phyloP scores from a whole-genome alignment of 2,888 invertebrate genomes.

The Athalia circularis region DNA sequence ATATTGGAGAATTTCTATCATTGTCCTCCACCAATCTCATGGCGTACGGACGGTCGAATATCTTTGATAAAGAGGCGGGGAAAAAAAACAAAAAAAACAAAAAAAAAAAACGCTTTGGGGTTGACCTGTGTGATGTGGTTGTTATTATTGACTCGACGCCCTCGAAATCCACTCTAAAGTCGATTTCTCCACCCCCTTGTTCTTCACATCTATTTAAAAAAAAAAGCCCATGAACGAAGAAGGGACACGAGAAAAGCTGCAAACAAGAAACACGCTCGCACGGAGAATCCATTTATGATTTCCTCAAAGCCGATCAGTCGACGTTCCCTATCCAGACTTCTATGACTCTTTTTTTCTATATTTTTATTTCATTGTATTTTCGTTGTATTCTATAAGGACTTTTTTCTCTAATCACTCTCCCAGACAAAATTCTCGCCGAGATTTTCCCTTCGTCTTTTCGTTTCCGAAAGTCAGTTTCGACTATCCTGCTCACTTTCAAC shows the following conservation, averaged over 20 bases:
- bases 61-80: too few species aligned
- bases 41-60: neutral
- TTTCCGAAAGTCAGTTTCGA: neutral
- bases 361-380: too few species aligned
- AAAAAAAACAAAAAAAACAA: too few species aligned
- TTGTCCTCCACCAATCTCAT: conserved; percentile 20
- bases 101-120: conserved; percentile 9
- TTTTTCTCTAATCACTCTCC: neutral
- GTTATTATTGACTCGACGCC: conserved; percentile 25
- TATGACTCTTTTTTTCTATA: too few species aligned
- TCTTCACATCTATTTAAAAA: neutral
- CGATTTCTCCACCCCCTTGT: neutral
- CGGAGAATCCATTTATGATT: too few species aligned
- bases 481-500: neutral
- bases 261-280: too few species aligned
- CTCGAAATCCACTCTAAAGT: neutral
- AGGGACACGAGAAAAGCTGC: neutral
- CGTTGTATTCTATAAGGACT: too few species aligned
- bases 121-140: neutral
- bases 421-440: neutral
- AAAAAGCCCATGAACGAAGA: neutral
- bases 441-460: neutral
- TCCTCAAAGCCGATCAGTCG: too few species aligned
- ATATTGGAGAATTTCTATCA: conserved; percentile 39
- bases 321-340: too few species aligned